These are phyloP conservation scores for Apolygus lucorum DNA, from an alignment of 1,140 invertebrate species.

Conservation along the genomic window DNA sequence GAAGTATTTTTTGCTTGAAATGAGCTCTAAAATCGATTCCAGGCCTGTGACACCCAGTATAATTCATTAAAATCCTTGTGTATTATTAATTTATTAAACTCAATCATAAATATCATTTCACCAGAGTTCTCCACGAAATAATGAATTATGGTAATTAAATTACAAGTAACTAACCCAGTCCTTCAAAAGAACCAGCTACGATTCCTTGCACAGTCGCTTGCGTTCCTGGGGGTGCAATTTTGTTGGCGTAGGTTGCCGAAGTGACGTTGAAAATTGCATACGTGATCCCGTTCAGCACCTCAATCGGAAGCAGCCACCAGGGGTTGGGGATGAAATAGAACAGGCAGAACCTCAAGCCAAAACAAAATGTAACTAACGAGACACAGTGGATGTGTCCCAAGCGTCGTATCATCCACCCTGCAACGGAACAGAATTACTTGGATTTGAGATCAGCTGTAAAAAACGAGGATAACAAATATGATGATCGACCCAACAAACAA, in stretches of 20 bases:
- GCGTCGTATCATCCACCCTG: slow-evolving; percentile 66
- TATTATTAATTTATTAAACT: too few species aligned
- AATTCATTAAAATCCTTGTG: too few species aligned
- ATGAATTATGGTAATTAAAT: too few species aligned
- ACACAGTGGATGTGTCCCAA: slow-evolving; percentile 61
- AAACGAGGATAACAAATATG: too few species aligned
- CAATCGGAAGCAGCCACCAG: slow-evolving; percentile 45
- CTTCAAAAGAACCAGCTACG: slow-evolving; percentile 43
- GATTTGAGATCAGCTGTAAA: not conserved
- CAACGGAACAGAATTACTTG: slow-evolving; percentile 34
- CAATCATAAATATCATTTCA: too few species aligned
- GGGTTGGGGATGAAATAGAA: slow-evolving; percentile 44
- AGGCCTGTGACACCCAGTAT: too few species aligned
- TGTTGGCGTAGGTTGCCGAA: slow-evolving; percentile 43
- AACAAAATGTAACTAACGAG: slow-evolving; percentile 22
- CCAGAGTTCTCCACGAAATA: too few species aligned
- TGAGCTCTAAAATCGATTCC: too few species aligned
- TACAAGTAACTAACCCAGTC: slow-evolving; percentile 58
- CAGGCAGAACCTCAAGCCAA: slow-evolving; percentile 41
- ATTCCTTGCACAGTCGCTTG: slow-evolving; percentile 42
- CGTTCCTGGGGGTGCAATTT: slow-evolving; percentile 42
- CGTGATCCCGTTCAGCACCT: slow-evolving; percentile 45
- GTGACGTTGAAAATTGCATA: slow-evolving; percentile 47
- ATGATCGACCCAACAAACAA: too few species aligned
- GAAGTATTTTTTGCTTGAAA: too few species aligned